phyloP scores from a whole-genome alignment of 2,888 invertebrate genomes.

The Labia minor region DNA sequence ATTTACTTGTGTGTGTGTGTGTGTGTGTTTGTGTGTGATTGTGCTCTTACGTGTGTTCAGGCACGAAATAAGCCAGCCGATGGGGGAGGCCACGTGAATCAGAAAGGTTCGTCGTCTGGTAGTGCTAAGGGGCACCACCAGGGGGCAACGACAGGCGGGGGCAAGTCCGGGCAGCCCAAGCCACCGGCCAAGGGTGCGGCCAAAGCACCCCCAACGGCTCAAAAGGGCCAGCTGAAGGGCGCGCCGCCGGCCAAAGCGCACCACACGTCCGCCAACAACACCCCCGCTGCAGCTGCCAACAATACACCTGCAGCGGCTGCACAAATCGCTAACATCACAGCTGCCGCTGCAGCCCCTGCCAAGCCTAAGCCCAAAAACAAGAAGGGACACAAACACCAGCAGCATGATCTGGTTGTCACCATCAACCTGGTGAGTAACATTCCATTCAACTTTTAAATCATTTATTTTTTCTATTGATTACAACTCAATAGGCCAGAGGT shows the following conservation, averaged over 20 bases:
- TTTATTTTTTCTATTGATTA: neutral
- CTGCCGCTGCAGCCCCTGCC: conserved; percentile 48
- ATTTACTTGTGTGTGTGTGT: no score
- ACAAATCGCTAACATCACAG: conserved; percentile 47
- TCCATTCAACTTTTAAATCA: neutral
- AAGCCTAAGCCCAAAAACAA: conserved; percentile 56
- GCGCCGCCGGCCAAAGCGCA: conserved; percentile 31
- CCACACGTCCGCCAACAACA: neutral
- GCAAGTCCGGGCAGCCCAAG: conserved; percentile 40
- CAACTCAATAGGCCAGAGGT: no score
- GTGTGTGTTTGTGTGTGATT: no score
- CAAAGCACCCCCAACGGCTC: conserved; percentile 55
- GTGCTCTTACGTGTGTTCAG: conserved; percentile 37
- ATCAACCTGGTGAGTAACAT: conserved; percentile 61
- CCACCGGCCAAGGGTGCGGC: conserved; percentile 34
- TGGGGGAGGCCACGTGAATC: conserved; percentile 60
- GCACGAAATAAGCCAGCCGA: conserved; percentile 75
- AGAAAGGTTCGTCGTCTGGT: conserved; percentile 53
- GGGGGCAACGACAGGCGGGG: conserved; percentile 46
- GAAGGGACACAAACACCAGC: conserved; percentile 67
- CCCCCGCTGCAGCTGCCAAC: neutral
- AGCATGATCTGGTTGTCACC: conserved; percentile 69
- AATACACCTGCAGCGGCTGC: conserved; percentile 34
- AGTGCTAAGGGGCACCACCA: conserved; percentile 41
- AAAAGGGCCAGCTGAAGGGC: conserved; percentile 62